Evolutionary conservation across 2,797 vertebrate genomes (phyloP), one percentile per base, ranked within the genome.

Genomic region (Chelmon rostratus): DNA sequence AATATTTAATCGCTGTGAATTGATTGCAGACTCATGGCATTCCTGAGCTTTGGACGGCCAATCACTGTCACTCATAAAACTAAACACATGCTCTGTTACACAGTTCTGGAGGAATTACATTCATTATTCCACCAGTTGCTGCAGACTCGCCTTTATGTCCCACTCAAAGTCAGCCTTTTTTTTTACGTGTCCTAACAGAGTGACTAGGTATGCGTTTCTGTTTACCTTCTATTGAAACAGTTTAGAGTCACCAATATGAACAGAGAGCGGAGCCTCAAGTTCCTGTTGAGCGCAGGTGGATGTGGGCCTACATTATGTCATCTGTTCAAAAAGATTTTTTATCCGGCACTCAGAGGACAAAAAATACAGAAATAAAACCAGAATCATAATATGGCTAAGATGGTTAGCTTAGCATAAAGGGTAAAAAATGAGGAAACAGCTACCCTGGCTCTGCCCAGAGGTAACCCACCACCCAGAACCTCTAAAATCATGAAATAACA

Each of bases 1-100:
- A 92, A 94, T 92, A 82, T 92, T 93, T 90, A 76, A 91, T 82
- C 61, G 23, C n/a, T n/a, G 62, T 59, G 63, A 38, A 85, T 82
- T 84, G 89, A 90, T 79, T 76, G 79, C 68, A 76, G 49, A 77
- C 76, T 76, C 18, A 19, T 25, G 12, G 66, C 74, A 86, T 92
- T 88, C 82, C 54, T 19, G 28, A 61, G 61, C 52, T 83, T 80
- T 81, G 64, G 53, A 70, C n/a, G 6, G 23, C 52, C 66, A 73
- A 71, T 83, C 82, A 79, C 80, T 79, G 72, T 86, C 78, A 77
- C 46, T 84, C 66, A 80, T 65, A 59, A 85, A 78, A 75, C 66
- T 38, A 68, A 86, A 85, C 68, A 73, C 16, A 28, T 12, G 50
- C 68, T 54, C 38, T 58, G 58, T 84, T 75, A 63, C 49, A 74